Evolutionary conservation across 2,797 vertebrate genomes (phyloP), one percentile per base, ranked within the genome.

Genomic region (Scarus forsteni): DNA sequence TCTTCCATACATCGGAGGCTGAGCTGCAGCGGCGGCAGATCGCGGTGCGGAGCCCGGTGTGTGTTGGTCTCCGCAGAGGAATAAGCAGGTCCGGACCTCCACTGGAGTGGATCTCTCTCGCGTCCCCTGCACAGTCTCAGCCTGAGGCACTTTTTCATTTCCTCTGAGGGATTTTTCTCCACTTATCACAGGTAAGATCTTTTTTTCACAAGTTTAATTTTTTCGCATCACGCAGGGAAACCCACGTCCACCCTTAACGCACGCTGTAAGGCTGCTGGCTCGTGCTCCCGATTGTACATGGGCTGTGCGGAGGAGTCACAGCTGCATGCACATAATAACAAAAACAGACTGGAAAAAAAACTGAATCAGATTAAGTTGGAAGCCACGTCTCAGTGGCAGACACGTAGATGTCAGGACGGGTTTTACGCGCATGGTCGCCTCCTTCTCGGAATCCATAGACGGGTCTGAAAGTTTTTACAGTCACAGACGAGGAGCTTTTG

Each of bases 11-110:
- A 85, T 80, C 76, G 65, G 64, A 83, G 85, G 70, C 79, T 84
- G 89, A 54, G 89, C 85, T 85, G 89, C 80, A 66, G 86, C 88
- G 60, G 84, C 85, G 75, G 76, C 87, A 89, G 65, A 87, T 35
- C 66, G 79, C 81, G 68, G 77, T 63, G 70, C 76, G 74, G 83
- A 87, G 71, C 80, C 78, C 71, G 58, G 66, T 71, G 84, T 60
- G 79, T 59, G 71, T 49, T 27, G 55, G 73, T 70, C 86, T 86
- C 80, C 61, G 50, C 60, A 70, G 78, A 74, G 68, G 69, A n/a
- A 65, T 13, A 65, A 5, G 4, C 39, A 65, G 59, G 80, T 75
- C 46, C 72, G 27, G 27, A 27, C 27, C 27, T 76, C 78, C 54
- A 42, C 40, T 38, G 80, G 65, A 84, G 66, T 35, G 74, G 68